Evolutionary conservation across 2,797 vertebrate species (phyloP), one percentile per base, ranked within the genome.

Genomic region (Sternotherus odoratus): DNA sequence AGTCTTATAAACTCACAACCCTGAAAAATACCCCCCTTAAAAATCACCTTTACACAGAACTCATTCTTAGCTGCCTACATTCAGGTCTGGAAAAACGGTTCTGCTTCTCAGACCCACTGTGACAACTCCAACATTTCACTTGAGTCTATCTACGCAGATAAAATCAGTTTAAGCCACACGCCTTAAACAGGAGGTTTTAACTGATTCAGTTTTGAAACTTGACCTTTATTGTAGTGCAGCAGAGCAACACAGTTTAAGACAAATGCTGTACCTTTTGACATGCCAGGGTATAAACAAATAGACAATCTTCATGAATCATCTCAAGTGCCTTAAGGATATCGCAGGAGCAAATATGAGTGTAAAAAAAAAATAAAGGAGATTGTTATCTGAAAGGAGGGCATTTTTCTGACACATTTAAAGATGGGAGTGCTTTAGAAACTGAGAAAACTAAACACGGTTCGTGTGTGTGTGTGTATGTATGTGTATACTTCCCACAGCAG

Each of bases 151-250:
- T 74, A 23, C 26, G 66, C 89, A 97, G 98, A 98, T 98, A 98
- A 97, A 97, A 98, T 98, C 98, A 97, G 92, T 87, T 92, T 82
- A 92, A 94, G 91, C 77, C 92, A 83, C 56, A 46, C 63, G 91
- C 89, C 91, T 96, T 92, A 89, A 97, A 85, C 66, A 48, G 0
- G 1, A 91, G 82, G 91, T 83, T 95, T 51, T 91, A 87, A 95
- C 91, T 96, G 92, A 97, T 94, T 94, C 8, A 57, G 95, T 86
- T 91, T 93, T 93, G 94, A 96, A 95, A 89, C 92, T 77, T 98
- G 98, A 98, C 98, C 98, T 98, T 98, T 98, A 89, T 84, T 12
- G 10, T 33, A 16, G 33, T 17, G 19, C 3, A 39, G 86, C 83
- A 74, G 77, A 90, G 89, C 82, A 84, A 74, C 13, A 0, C 2